Evolutionary conservation across 2,113 vertebrate species (phyloP).

Genomic region (Trichomycterus rosablanca): DNA sequence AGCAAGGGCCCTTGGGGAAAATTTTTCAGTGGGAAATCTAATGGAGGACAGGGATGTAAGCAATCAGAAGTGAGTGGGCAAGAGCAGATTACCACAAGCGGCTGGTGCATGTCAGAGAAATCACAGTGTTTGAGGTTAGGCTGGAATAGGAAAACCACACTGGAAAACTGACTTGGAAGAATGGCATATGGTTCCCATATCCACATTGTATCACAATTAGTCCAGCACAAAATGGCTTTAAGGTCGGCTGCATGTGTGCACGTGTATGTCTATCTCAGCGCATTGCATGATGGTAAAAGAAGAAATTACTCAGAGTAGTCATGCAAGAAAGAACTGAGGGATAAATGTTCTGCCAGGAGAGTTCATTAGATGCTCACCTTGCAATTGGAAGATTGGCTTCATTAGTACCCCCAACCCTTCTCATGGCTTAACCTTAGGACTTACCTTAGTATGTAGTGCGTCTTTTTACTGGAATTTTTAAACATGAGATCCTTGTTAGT

Average conservation of each 20-base stretch:
- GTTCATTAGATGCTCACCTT: no score
- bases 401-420: no score
- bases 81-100: conserved; percentile 63
- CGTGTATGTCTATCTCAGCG: conserved; percentile 35
- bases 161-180: conserved; percentile 66
- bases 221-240: conserved; percentile 57
- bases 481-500: no score
- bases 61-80: conserved; percentile 69
- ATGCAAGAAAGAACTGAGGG: conserved; percentile 22
- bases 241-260: conserved; percentile 48
- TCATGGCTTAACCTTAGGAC: no score
- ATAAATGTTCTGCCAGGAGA: conserved; percentile 5
- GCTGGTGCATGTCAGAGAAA: conserved; percentile 61
- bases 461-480: no score
- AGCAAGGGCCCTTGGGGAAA: conserved; percentile 42
- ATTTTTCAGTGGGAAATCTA: conserved; percentile 58
- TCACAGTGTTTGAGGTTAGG: conserved; percentile 60
- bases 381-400: no score
- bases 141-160: conserved; percentile 65
- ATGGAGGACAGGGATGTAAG: conserved; percentile 61
- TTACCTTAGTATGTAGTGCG: no score
- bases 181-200: conserved; percentile 70
- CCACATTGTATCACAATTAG: conserved; percentile 70
- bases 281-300: not conserved
- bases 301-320: conserved; percentile 6